Conservation (phyloP, 2,113 vertebrate species). For the Nibea albiflora region DNA sequence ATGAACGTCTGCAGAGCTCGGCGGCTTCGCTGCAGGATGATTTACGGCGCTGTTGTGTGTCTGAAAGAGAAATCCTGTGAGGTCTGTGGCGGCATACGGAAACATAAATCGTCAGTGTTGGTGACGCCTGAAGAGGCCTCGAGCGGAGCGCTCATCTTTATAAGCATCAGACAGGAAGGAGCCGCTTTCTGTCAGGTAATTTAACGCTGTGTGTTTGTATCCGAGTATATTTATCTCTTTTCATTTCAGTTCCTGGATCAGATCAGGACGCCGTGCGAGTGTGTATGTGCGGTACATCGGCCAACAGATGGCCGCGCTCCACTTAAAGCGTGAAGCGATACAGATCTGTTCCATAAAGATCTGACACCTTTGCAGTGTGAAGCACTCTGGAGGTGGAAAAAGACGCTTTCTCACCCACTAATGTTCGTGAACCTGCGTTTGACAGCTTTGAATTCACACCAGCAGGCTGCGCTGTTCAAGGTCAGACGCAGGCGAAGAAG, state of each 20-base stretch:
- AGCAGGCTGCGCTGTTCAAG: neutral
- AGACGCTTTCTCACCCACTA: neutral
- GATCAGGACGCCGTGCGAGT: neutral
- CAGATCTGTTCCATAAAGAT: conserved; percentile 18
- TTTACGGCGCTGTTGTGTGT: neutral
- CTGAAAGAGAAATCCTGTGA: neutral
- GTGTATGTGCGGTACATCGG: neutral
- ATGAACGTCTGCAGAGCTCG: neutral
- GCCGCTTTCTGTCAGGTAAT: neutral
- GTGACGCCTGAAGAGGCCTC: neutral
- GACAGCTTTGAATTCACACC: conserved; percentile 28
- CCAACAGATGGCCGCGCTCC: conserved; percentile 24
- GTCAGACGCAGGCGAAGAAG: neutral
- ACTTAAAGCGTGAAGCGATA: neutral
- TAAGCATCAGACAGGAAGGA: neutral
- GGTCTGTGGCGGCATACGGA: neutral
- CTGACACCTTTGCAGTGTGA: conserved; percentile 15
- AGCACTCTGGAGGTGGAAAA: conserved; percentile 10
- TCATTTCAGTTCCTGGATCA: neutral
- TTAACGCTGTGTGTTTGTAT: neutral
- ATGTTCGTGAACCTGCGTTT: conserved; percentile 26
- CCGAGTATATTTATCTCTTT: neutral
- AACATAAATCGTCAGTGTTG: neutral
- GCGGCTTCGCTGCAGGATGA: neutral
- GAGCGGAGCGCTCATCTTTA: neutral